Conservation (phyloP, 1,140 invertebrate genomes). For the Oncopeltus fasciatus region DNA sequence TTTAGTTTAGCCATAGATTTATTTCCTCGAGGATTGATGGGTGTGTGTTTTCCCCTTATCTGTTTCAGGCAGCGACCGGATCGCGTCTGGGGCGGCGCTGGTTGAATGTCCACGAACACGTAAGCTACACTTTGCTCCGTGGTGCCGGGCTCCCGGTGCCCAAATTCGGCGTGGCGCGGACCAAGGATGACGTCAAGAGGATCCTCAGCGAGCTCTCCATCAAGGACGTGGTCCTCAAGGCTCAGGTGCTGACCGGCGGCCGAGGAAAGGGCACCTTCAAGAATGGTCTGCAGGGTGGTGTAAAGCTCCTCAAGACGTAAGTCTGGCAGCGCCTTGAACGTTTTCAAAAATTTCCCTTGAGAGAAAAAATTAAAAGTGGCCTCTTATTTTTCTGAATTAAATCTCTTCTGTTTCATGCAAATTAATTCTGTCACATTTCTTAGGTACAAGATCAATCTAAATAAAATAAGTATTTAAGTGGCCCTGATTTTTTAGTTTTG, state of each 20-base stretch:
- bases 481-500: background rate
- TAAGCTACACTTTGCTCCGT: conserved; percentile 75
- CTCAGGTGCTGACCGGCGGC: conserved; percentile 93
- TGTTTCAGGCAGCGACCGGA: too few species aligned
- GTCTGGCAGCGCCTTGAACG: background rate
- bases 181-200: conserved; percentile 63
- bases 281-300: conserved; percentile 31
- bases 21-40: too few species aligned
- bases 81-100: too few species aligned
- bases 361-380: too few species aligned
- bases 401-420: background rate
- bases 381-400: background rate
- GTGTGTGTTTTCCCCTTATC: too few species aligned
- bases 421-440: background rate
- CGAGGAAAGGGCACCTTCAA: conserved; percentile 86
- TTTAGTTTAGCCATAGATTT: too few species aligned
- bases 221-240: conserved; percentile 82
- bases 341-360: too few species aligned
- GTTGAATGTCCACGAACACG: conserved; percentile 90
- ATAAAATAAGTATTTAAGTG: background rate
- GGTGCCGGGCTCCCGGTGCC: conserved; percentile 79
- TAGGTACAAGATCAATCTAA: background rate
- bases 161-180: conserved; percentile 79
- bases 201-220: conserved; percentile 66
- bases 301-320: background rate